Base-by-base conservation (phyloP, 2,797 vertebrate species). In the Antennarius maculatus region DNA sequence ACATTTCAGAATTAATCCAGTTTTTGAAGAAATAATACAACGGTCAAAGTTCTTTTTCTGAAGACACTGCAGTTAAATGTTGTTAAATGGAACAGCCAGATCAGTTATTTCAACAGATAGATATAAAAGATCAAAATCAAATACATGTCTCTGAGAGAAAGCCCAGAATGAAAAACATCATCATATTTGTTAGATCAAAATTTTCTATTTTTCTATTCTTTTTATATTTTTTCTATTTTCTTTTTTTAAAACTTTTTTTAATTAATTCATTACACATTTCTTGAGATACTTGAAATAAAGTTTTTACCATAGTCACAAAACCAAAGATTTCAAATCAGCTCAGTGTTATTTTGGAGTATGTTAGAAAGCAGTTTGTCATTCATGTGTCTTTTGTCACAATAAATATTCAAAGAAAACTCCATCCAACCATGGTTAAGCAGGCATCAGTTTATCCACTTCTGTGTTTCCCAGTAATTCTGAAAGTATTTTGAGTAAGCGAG, bases 141-240 rank as follows among this genome's bases (percentile, higher is more conserved):
- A 50, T 68, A 14, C 43, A 45, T 48, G 27, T 37, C 23, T 23
- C 23, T 23, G 23, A 23, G 23, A 23, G 23, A 23, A 23, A 23
- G 23, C 23, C 23, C 23, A 23, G 23, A 41, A 29, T 69, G 7
- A 42, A 73, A 67, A 60, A 48, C 15, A 37, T 56, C 11, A 72
- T 67, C 66, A 68, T 71, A 51, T 63, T 23, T 59, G 61, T 73
- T 57, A 12, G 16, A 74, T 70, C 50, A 45, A 15, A 58, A 43
- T 64, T 75, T 76, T 73, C 45, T 74, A 9, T 53, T 67, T 60
- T 52, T 28, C 43, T 53, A 43, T 23, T 23, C 23, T 23, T 23
- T 23, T 23, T 34, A 8, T 34, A 34, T 8, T 1, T 8, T 34
- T 4, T 8, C 46, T 56, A 69, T 7, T 65, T 71, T 41, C 41